Conservation (phyloP, 2,888 invertebrate genomes). For the Lasius platythorax region DNA sequence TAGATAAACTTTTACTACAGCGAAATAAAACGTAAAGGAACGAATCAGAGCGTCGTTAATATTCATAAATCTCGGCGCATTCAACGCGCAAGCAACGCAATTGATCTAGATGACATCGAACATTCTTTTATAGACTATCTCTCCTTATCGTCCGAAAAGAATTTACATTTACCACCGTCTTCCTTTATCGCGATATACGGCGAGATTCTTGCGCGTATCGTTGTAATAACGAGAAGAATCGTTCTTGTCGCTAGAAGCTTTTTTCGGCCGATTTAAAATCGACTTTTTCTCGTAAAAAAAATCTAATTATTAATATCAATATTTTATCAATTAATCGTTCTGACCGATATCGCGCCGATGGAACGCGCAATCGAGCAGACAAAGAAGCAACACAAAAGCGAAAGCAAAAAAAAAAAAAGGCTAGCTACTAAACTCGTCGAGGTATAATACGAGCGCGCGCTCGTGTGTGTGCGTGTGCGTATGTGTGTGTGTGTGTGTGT, state of each 20-base stretch:
- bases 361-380: too few species aligned
- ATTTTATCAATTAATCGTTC: background rate
- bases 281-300: background rate
- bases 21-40: background rate
- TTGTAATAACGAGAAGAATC: background rate
- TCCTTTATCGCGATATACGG: background rate
- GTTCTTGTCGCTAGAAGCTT: background rate
- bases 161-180: background rate
- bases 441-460: background rate
- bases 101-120: conserved; percentile 28
- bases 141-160: conserved; percentile 6
- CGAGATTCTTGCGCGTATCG: background rate
- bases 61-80: conserved; percentile 28
- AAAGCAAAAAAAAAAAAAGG: background rate
- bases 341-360: background rate
- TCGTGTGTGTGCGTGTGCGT: background rate
- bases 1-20: background rate
- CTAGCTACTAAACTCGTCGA: background rate
- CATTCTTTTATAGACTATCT: conserved; percentile 13
- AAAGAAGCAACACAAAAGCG: background rate
- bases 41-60: background rate
- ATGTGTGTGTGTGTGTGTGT: background rate
- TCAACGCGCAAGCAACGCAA: conserved; percentile 20
- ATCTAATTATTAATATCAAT: background rate
- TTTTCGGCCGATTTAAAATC: background rate